phyloP scores from a whole-genome alignment of 2,888 invertebrate genomes.

The Conomelus anceps region DNA sequence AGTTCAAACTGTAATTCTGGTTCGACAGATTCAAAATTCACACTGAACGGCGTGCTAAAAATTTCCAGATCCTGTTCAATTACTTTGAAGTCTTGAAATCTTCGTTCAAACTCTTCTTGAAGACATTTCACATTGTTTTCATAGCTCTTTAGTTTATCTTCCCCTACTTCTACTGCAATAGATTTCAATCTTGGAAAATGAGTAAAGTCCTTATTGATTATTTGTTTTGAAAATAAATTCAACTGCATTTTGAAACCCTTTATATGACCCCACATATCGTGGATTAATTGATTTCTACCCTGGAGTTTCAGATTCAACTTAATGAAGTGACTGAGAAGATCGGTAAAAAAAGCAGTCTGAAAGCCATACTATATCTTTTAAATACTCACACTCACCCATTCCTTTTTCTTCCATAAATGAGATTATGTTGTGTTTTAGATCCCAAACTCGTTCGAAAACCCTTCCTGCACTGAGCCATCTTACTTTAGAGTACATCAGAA shows the following conservation, averaged over 20 bases:
- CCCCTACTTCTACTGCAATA: constrained; percentile 16
- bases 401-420: constrained; percentile 18
- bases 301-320: constrained; percentile 27
- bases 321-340: constrained; percentile 25
- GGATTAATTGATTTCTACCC: constrained; percentile 26
- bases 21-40: no score
- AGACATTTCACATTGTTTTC: constrained; percentile 13
- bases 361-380: constrained; percentile 15
- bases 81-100: constrained; percentile 9
- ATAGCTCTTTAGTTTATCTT: constrained; percentile 20
- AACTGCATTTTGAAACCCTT: background rate
- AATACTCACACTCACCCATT: constrained; percentile 15
- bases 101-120: constrained; percentile 16
- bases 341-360: constrained; percentile 27
- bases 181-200: constrained; percentile 25
- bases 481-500: constrained; percentile 25
- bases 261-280: background rate
- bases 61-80: no score
- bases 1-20: no score
- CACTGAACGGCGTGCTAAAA: no score
- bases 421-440: constrained; percentile 17
- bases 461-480: constrained; percentile 27
- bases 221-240: constrained; percentile 1
- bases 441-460: constrained; percentile 25
- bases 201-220: constrained; percentile 19